Evolutionary conservation across 2,113 vertebrate genomes (phyloP).

Genomic region (Paradoxurus hermaphroditus): DNA sequence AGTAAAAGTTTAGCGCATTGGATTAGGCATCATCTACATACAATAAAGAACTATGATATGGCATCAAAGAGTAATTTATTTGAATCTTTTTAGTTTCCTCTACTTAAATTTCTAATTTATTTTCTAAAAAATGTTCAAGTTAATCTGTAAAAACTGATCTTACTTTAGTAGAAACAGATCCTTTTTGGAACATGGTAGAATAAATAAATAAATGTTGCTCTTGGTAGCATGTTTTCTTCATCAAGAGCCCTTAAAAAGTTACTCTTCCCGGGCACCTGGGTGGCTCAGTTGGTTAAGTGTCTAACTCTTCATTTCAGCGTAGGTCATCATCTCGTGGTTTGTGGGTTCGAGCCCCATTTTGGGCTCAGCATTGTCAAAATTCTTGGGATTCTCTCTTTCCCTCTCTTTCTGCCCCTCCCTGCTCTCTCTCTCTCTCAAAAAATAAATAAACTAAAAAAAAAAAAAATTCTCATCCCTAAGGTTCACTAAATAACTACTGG

Average conservation of each 20-base stretch:
- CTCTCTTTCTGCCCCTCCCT: no score
- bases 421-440: no score
- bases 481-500: background rate
- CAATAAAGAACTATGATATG: background rate
- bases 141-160: background rate
- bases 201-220: background rate
- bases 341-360: no score
- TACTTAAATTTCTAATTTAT: conserved; percentile 7
- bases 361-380: no score
- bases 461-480: background rate
- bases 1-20: background rate
- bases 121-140: background rate
- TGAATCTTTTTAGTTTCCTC: background rate
- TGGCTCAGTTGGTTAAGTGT: no score
- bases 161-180: background rate
- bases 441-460: no score
- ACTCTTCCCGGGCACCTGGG: background rate
- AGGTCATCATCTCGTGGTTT: no score
- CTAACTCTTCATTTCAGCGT: no score
- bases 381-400: no score
- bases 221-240: background rate
- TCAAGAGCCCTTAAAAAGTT: background rate
- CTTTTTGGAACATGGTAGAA: background rate
- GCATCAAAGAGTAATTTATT: background rate
- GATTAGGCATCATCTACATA: background rate